Evolutionary conservation across 2,888 invertebrate species (phyloP), one percentile per base, ranked within the genome.

Genomic region (Drosophila conformis): DNA sequence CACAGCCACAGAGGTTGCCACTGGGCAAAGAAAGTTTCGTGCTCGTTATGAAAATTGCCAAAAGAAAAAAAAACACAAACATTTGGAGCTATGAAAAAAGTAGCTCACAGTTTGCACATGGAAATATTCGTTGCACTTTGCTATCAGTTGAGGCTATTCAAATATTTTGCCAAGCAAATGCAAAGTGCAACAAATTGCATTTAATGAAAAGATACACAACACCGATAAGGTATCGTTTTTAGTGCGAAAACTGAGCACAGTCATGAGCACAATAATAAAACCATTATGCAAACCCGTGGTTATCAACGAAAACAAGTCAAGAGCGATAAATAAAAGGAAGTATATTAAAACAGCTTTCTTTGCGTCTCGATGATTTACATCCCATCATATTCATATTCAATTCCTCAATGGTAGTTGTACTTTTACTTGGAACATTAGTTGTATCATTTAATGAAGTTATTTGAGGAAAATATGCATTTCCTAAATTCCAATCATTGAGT

Each of bases 21-120:
- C 40, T 48, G 70, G 78, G 65, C 76, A 84, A 81, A 87, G 83
- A 87, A 85, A 85, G 87, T 85, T 86, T 76, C 59, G 33, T 58
- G 64, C 53, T 56, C 66, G 73, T 69, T 73, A 75, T 68, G 61
- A 70, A 78, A 76, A 73, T 76, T 69, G 60, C 61, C 60, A 65
- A 62, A 70, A 71, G 64, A 53, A 65, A 48, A 49, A 13, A 42
- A 42, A 71, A 69, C 52, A 63, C 18, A 56, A 36, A 65, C 31
- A 57, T 11, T 64, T 36, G 5, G 11, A 10, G 11, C 36, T 31
- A 10, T 18, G 11, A 21, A 61, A 49, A 48, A 25, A 40, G 61
- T 36, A 74, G 36, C 40, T 49, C 15, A 10, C 21, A 54, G 58
- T 56, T 60, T 54, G 46, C 15, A 13, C 57, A 66, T 72, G 54